Evolutionary conservation across 2,113 vertebrate genomes (phyloP), one percentile per base, ranked within the genome.

Genomic region (Neomonachus schauinslandi): DNA sequence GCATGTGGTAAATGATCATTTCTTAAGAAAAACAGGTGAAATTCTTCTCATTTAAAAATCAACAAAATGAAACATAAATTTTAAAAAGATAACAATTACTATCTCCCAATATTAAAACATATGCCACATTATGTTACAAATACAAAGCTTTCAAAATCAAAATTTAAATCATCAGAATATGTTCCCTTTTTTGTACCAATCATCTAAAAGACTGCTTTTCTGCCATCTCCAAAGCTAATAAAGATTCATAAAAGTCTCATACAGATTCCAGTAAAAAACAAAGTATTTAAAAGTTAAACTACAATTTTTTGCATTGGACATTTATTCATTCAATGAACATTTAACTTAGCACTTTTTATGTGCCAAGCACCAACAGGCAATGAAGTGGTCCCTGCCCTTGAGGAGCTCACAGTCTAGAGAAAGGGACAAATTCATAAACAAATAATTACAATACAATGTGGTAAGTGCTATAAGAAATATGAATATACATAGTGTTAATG

Each of bases 361-460:
- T 95, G 83, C 76, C 57, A 96, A 95, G 88, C 57, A 90, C 87
- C 89, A 93, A 94, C 31, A 97, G 77, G 84, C 76, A 97, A 97
- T 85, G 31, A 97, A 85, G 80, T 36, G 13, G 63, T 98, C 97
- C 98, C 95, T 98, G 98, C 98, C 97, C 98, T 97, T 98, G 33
- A 97, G 97, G 97, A 98, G 98, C 98, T 98, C 98, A 98, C 98
- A 98, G 96, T 98, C 98, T 98, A 98, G 36, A 97, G 65, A 98
- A 97, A 92, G 76, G 80, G 83, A 95, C 49, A 97, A 95, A 94
- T 92, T 91, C 81, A 83, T 94, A 85, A 93, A 92, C 79, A 97
- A 93, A 90, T 55, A 88, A 84, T 94, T 96, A 92, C 46, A 95
- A 92, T 95, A 98, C 63, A 96, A 55, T 39, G 59, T 94, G 82